Evolutionary conservation across 2,113 vertebrate species (phyloP).

Genomic region (Mionectes macconnelli): DNA sequence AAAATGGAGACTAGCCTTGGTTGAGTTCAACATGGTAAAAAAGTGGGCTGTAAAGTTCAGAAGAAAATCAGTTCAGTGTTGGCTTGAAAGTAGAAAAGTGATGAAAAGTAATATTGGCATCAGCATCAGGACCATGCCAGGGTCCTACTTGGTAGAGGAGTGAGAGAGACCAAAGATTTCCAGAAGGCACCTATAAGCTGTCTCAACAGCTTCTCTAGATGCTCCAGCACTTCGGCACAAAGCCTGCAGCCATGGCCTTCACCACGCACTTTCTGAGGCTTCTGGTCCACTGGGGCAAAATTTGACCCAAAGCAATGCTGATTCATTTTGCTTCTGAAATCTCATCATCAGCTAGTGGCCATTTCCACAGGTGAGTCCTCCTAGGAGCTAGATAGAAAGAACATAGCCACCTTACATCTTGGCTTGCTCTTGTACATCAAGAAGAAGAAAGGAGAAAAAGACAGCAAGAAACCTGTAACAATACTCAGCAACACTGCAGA

Average conservation of each 20-base stretch:
- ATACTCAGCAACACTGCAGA: background rate
- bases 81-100: background rate
- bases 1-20: conserved; percentile 18
- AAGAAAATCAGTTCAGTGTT: background rate
- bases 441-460: background rate
- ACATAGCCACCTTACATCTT: background rate
- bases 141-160: background rate
- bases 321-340: background rate
- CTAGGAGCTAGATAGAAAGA: background rate
- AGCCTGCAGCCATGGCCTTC: background rate
- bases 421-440: background rate
- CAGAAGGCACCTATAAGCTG: background rate
- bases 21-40: background rate
- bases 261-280: background rate
- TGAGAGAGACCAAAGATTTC: background rate
- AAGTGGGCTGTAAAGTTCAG: background rate
- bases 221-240: accelerated
- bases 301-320: background rate
- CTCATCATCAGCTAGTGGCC: background rate
- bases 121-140: background rate
- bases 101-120: background rate
- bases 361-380: background rate
- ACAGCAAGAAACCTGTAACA: background rate
- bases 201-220: background rate
- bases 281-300: background rate